These are phyloP conservation scores for Caenorhabditis sp. DNA, from an alignment of 2,888 invertebrate species.

Conservation along the genomic window DNA sequence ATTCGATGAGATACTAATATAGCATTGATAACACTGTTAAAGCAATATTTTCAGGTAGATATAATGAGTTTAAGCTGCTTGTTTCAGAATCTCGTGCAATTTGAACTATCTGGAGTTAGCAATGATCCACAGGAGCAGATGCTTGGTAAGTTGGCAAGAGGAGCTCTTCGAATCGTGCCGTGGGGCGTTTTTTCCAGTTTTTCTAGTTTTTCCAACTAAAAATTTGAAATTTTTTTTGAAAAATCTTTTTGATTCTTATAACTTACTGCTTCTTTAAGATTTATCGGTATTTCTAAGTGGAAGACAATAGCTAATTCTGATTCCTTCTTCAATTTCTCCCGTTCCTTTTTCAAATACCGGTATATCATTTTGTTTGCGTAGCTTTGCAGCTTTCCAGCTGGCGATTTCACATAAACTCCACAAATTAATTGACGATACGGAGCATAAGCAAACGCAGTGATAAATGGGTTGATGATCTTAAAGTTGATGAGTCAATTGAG, in stretches of 20 bases:
- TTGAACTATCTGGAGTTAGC: background rate
- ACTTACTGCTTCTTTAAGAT: background rate
- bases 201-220: background rate
- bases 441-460: conserved; percentile 82
- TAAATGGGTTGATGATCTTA: conserved; percentile 82
- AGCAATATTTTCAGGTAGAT: no score
- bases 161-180: conserved; percentile 9
- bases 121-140: conserved; percentile 43
- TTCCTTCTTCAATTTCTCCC: background rate
- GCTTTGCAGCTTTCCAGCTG: background rate
- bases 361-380: background rate
- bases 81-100: conserved; percentile 37
- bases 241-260: background rate
- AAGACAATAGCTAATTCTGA: background rate
- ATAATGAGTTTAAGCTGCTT: no score
- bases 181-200: no score
- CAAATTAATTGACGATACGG: conserved; percentile 74
- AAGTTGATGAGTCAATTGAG: conserved; percentile 14
- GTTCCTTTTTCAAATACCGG: background rate
- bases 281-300: background rate
- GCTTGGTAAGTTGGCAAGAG: conserved; percentile 33
- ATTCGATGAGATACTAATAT: no score
- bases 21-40: no score
- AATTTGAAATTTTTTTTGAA: no score
- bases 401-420: background rate